Evolutionary conservation across 2,888 invertebrate species (phyloP).

Genomic region (Drosophila cracens): DNA sequence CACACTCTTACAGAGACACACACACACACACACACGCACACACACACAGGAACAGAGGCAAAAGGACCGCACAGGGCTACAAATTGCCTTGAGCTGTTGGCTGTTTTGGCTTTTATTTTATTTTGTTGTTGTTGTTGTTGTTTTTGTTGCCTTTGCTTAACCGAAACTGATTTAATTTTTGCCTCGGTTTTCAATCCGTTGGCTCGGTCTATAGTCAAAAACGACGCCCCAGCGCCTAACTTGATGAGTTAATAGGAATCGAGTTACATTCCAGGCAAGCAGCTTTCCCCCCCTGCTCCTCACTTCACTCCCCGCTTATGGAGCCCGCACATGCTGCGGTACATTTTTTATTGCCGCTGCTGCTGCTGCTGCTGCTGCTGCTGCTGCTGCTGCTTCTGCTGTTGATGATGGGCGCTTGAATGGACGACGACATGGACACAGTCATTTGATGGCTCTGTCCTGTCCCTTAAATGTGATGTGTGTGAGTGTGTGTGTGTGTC

Average conservation of each 20-base stretch:
- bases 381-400: constrained; percentile 42
- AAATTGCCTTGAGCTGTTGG: constrained; percentile 76
- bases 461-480: constrained; percentile 24
- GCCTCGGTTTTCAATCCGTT: constrained; percentile 64
- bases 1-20: constrained; percentile 16
- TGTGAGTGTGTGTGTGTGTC: background rate
- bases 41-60: constrained; percentile 21
- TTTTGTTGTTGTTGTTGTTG: constrained; percentile 28
- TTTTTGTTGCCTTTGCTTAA: constrained; percentile 60
- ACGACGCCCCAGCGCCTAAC: constrained; percentile 73
- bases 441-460: constrained; percentile 61
- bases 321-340: constrained; percentile 70
- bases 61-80: constrained; percentile 79
- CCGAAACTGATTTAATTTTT: constrained; percentile 79
- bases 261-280: constrained; percentile 82
- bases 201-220: constrained; percentile 31
- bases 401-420: constrained; percentile 69
- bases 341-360: constrained; percentile 70
- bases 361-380: constrained; percentile 46
- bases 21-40: constrained; percentile 17
- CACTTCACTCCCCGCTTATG: constrained; percentile 18
- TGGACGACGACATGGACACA: constrained; percentile 71
- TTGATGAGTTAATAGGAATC: constrained; percentile 85
- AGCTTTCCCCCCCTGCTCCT: constrained; percentile 26
- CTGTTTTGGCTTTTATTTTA: constrained; percentile 45